These are phyloP conservation scores for Lithodes maja DNA, from an alignment of 2,888 invertebrate species.

Conservation along the genomic window DNA sequence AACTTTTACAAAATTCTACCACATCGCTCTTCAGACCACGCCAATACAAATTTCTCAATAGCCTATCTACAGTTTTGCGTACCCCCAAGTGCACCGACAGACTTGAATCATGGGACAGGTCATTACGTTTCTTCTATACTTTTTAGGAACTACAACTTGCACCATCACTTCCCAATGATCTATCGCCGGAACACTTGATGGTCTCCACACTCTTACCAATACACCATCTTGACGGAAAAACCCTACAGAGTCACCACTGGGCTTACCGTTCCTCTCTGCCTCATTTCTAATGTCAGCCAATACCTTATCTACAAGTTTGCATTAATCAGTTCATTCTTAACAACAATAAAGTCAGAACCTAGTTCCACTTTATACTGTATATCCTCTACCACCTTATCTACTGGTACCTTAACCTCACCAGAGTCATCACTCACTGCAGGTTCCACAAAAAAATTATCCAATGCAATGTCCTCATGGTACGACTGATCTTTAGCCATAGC, in stretches of 20 bases:
- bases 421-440: neutral
- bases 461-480: neutral
- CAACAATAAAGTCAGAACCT: neutral
- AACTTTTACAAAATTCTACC: neutral
- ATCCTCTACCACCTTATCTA: neutral
- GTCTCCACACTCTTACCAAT: slow-evolving; percentile 1
- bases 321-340: neutral
- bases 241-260: neutral
- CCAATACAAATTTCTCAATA: neutral
- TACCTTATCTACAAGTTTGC: neutral
- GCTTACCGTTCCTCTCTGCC: neutral
- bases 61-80: neutral
- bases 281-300: neutral
- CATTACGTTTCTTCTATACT: neutral
- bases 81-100: neutral
- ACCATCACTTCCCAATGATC: neutral
- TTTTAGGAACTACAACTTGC: slow-evolving; percentile 2
- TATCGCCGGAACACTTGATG: neutral
- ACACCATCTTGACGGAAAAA: neutral
- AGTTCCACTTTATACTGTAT: neutral
- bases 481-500: neutral
- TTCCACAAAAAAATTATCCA: neutral
- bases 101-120: neutral
- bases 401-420: neutral
- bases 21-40: neutral